Evolutionary conservation across 2,113 vertebrate species (phyloP), one percentile per base, ranked within the genome.

Genomic region (Neolamprologus fasciatus): DNA sequence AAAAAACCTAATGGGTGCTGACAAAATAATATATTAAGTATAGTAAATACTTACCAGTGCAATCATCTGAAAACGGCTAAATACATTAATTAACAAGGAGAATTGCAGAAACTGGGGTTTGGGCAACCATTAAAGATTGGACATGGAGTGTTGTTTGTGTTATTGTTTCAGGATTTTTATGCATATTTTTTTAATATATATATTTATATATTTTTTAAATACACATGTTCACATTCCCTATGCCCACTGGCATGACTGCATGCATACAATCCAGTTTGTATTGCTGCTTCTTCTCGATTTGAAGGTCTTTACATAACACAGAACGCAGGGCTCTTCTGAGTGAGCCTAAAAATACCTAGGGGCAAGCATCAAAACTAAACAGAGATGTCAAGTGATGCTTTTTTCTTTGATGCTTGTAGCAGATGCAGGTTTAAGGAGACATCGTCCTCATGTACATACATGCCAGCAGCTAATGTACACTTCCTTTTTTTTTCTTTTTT

Each of bases 61-160:
- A 94, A 92, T 87, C 86, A 12, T 93, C 92, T 94, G 95, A 90
- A 16, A 90, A 90, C 37, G 40, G 81, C 86, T 95, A 87, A 86
- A 91, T 82, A 85, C 13, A 91, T 80, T 3, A 51, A 85, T 89
- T 92, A 92, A 89, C 76, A 82, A 82, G 84, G 50, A 92, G 45
- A 89, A 82, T 71, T 86, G 84, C 80, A 87, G 53, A 90, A 87
- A 91, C 35, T 84, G 87, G 19, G 53, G 91, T 96, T 95, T 95
- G 92, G 79, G 94, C 94, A 96, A 95, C 95, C 95, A 95, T 92
- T 95, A 92, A 95, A 93, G 37, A 92, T 94, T 94, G 95, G 93
- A 96, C 84, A 95, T 95, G 91, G 94, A 95, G 94, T 84, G 80
- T 89, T 87, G 31, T 63, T 71, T 66, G 31, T 35, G 51, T 31